Evolutionary conservation across 2,888 invertebrate genomes (phyloP), one percentile per base, ranked within the genome.

Genomic region (Euphydryas editha): DNA sequence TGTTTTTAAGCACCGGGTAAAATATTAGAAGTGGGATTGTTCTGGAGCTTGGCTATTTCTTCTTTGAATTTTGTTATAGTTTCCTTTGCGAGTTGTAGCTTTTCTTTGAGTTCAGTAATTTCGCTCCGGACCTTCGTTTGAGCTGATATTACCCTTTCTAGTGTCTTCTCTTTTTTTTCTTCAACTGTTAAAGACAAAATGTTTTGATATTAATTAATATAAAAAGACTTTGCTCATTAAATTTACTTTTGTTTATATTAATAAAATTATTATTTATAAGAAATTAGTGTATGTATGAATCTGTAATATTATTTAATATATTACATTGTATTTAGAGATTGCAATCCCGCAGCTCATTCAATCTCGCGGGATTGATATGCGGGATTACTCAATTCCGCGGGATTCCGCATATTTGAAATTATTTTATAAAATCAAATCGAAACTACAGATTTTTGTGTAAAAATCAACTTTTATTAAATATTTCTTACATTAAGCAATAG

Each of bases 41-140:
- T 88, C 68, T 92, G 92, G 24, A 91, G 21, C 68, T 90, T 92
- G 6, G 90, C 81, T 55, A 97, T 95, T 88, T 97, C 97, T 17
- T 95, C 95, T 80, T 97, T 97, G 77, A 97, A 97, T 77, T 95
- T 96, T 0, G 95, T 92, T 65, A 98, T 97, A 0, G 97, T 97
- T 82, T 98, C 97, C 74, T 97, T 96, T 0, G 98, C 97, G 24
- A 97, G 85, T 75, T 97, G 96, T 15, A 98, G 84, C 78, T 96
- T 96, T 68, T 97, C 97, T 78, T 97, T 98, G 0, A 97, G 88
- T n/a, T 96, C 95, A 2, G 94, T 90, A 61, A 99, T 98, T 84
- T 98, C 98, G 39, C 91, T 89, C 69, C 96, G 94, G 1, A 98
- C 96, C 83, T 97, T 98, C 36, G 95, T 95, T 81, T 97, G 97